Base-by-base conservation (phyloP, 2,113 vertebrate genomes). In the Labeo rohita region DNA sequence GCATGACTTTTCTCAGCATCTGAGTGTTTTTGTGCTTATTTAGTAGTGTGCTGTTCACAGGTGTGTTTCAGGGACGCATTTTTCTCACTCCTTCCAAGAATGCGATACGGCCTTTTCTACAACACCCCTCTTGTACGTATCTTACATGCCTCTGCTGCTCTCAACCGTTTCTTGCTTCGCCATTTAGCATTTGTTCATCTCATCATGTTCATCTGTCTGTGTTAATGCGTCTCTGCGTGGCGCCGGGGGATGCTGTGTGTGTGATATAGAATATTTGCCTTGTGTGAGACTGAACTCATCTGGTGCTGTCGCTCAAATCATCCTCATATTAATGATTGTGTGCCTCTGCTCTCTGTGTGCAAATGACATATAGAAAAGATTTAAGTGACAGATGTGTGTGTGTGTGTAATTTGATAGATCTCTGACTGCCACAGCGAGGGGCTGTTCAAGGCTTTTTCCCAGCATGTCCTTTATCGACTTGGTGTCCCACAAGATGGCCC, bases 81-180 rank as follows among this genome's bases (percentile, higher is more conserved):
- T 85, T 99, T 99, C 93, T 97, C 98, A 0, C 90, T 99, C 50
- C 95, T 99, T 56, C 98, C 98, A 1, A 96, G 98, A 63, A 99
- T 99, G 98, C 94, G 97, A 34, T 99, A 99, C 0, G 98, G 98
- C 34, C 93, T 99, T 63, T 99, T 99, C 92, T 99, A 99, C 88
- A 99, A 99, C 89, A 99, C 98, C 0, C 98, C 98, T 6, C 89
- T 99, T 91, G 98, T 99, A 94, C 95, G 97, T 92, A 74, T 65
- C 66, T 4, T 47, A 43, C 91, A 90, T 92, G 91, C 91, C 90
- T 90, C 90, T 92, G 86, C 92, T 90, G 89, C 85, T 86, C 85
- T 90, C 88, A 43, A n/a, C 88, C 59, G 88, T 89, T 88, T 76
- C 88, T 79, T n/a, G 10, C 7, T 59, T 54, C 11, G 23, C 8